Base-by-base conservation (phyloP, 2,888 invertebrate genomes). In the Carterocephalus palaemon region DNA sequence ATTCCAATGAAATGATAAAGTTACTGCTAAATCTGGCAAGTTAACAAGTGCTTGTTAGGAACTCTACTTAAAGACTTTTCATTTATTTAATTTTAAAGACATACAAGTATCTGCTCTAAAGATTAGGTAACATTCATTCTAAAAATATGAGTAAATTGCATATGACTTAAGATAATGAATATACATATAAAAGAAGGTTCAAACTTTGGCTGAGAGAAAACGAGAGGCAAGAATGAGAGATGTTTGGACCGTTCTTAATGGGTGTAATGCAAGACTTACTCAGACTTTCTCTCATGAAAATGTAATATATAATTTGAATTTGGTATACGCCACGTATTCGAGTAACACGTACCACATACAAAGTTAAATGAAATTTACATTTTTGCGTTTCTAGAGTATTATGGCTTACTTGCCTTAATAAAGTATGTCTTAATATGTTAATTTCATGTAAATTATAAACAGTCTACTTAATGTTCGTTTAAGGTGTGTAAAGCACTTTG, bases 301-400 rank as follows among this genome's bases (percentile, higher is more conserved):
- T 34, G 22, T 22, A 22, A 34, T 34, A 20, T 22, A 20, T 23
- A 23, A 23, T 36, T 36, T 36, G 23, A 36, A 36, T 36, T 36
- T 36, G 23, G 9, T 23, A 23, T 23, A 15, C 23, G 32, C 33
- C 19, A 13, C 33, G 33, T 22, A 20, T 13, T 13, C 5, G 7
- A 26, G 13, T 8, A 34, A 22, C 23, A 12, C 12, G 9, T 12
- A 10, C 8, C 15, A 5, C 15, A n/a, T 23, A 23, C 15, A 8
- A 13, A 23, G 22, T 12, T 15, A 36, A 36, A 36, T 36, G 15
- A 22, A 8, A 36, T 36, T 36, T 15, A 12, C 23, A 36, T 36
- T 23, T n/a, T 26, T 26, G 26, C 26, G 26, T 12, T 26, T 6
- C 12, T 12, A 26, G 12, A n/a, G n/a, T n/a, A n/a, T n/a, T n/a